Evolutionary conservation across 2,113 vertebrate genomes (phyloP), one percentile per base, ranked within the genome.

Genomic region (Cynoglossus semilaevis): DNA sequence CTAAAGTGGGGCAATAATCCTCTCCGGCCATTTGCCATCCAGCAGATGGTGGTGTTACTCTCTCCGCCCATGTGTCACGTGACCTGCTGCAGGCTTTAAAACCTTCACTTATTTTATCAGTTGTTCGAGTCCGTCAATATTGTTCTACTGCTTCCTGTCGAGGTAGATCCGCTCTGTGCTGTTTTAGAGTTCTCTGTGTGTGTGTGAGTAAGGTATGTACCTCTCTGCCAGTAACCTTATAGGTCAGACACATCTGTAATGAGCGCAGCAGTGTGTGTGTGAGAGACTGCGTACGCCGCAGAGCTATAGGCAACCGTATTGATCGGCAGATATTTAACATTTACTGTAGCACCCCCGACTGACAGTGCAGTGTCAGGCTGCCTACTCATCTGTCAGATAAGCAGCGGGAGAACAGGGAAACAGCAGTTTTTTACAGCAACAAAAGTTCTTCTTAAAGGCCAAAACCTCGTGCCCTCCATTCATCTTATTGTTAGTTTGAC

Each of bases 271-370:
- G 35, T 12, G 64, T 37, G 59, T 13, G 35, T 12, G 64, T 37
- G 59, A 68, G 52, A 65, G 43, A 48, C 54, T 40, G 9, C 7
- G 45, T 51, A 15, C 46, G 64, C 54, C 58, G 58, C 36, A 49
- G 49, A 17, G 61, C 71, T 43, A 51, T 47, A 34, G 58, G 67
- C 63, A 46, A 56, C n/a, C 1, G 9, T 79, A 88, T 87, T 22
- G 85, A 88, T 82, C 81, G 54, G 12, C 50, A 86, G 68, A 79
- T 71, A 75, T 84, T 79, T 85, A 74, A 70, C 85, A 74, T 83
- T 79, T 82, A 76, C 77, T 83, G 76, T 74, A 77, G 72, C 49
- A 55, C 64, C 58, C 22, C 35, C 8, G 15, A n/a, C 72, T 50
- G 58, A 58, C 61, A 63, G 49, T 59, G 37, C 58, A 51, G 69